Base-by-base conservation (phyloP, 2,113 vertebrate species). In the Sapayoa aenigma region DNA sequence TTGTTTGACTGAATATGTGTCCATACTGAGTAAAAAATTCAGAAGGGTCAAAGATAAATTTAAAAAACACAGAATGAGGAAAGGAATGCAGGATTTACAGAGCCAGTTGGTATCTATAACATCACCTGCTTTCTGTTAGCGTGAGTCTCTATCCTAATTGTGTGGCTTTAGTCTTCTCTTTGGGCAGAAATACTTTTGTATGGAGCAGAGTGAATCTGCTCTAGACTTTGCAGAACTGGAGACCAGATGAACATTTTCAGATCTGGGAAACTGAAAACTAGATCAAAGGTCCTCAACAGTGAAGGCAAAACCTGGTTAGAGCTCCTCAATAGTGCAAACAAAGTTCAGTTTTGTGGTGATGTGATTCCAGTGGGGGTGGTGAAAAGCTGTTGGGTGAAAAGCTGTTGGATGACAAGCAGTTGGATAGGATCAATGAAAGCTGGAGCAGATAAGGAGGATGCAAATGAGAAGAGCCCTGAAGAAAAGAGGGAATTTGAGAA, bases 61-160 rank as follows among this genome's bases (percentile, higher is more conserved):
- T 35, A n/a, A 52, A 85, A 73, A 55, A 16, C 42, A 42, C 2
- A 7, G 35, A 90, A 62, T 47, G 37, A 71, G 86, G 33, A 60
- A 52, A 85, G 39, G 82, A 86, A 83, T 0, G 8, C 7, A 28
- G 69, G 55, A 42, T 17, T 49, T 49, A 33, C 0, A 1, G 82
- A 93, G 25, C 37, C 90, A 92, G 75, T 78, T 91, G 91, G 12
- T 94, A 50, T 91, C 47, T 80, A 2, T 91, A 95, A 53, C 30
- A 59, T 87, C 81, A 82, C 66, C 91, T 95, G 91, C 84, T 83
- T 93, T 89, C 59, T 79, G 58, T 95, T 95, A 93, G 46, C 58
- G 46, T 79, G 77, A 82, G 89, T 95, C 81, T 90, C 66, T 52
- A 12, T 18, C 22, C 37, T 73, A 92, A 79, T 85, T 85, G 37